phyloP scores from a whole-genome alignment of 2,113 vertebrate genomes.

The Zosterops borbonicus region DNA sequence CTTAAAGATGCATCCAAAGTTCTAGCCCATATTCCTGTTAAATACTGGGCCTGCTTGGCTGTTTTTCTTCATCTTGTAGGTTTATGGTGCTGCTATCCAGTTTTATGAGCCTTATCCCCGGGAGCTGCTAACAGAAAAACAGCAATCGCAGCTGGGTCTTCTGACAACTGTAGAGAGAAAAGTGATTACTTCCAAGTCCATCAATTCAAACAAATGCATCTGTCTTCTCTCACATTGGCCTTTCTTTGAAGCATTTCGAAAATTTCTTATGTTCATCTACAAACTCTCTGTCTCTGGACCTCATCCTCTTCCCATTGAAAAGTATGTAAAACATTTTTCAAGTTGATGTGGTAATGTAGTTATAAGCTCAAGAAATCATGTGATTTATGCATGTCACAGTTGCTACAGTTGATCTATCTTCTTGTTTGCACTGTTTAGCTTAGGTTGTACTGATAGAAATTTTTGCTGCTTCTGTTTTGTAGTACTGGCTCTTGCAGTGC shows the following conservation, averaged over 20 bases:
- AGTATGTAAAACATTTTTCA: constrained; percentile 77
- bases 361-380: neutral
- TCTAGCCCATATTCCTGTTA: neutral
- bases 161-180: constrained; percentile 90
- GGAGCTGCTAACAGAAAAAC: constrained; percentile 89
- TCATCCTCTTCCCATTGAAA: constrained; percentile 97
- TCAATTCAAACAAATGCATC: constrained; percentile 97
- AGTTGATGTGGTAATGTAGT: neutral
- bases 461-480: neutral
- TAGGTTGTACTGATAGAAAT: neutral
- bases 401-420: neutral
- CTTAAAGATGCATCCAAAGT: neutral
- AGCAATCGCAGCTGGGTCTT: constrained; percentile 90
- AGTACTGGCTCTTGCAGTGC: neutral
- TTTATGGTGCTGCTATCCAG: constrained; percentile 96
- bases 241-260: constrained; percentile 94
- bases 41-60: neutral
- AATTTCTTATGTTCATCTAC: constrained; percentile 97
- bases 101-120: constrained; percentile 90
- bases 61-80: constrained; percentile 71
- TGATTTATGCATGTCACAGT: neutral
- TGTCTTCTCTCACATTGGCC: constrained; percentile 98
- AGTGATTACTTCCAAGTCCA: constrained; percentile 83
- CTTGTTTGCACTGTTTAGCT: neutral
- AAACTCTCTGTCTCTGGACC: constrained; percentile 94